Evolutionary conservation across 2,113 vertebrate genomes (phyloP).

Genomic region (Porphyrio hochstetteri): DNA sequence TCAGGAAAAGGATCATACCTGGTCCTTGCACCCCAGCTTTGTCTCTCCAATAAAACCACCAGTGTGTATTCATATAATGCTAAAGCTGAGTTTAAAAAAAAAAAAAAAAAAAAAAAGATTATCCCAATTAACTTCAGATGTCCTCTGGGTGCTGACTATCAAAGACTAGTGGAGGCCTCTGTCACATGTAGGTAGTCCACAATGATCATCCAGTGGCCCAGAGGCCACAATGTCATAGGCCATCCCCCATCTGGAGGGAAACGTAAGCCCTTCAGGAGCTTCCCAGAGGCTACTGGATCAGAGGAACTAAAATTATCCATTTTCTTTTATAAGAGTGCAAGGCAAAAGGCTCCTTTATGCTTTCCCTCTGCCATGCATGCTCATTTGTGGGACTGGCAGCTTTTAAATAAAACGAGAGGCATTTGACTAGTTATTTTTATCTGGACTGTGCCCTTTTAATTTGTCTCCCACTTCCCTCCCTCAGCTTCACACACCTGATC

Average conservation of each 20-base stretch:
- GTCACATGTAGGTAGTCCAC: background rate
- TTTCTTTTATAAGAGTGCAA: background rate
- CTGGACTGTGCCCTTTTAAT: background rate
- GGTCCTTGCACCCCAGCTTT: accelerated
- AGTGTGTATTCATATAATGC: background rate
- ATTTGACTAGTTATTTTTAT: conserved; percentile 47
- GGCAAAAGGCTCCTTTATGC: conserved; percentile 17
- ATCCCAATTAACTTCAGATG: background rate
- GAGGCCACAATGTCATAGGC: accelerated
- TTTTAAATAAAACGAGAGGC: background rate
- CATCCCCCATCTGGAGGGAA: background rate
- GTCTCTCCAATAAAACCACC: background rate
- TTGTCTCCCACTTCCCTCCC: background rate
- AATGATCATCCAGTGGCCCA: background rate
- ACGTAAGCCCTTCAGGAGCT: background rate
- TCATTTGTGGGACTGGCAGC: conserved; percentile 20
- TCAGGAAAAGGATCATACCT: accelerated
- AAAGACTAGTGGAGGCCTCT: background rate
- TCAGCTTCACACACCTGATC: conserved; percentile 12
- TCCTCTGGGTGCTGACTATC: background rate
- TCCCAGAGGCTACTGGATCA: background rate
- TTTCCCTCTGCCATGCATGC: background rate
- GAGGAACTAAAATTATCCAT: background rate
- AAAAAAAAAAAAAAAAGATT: background rate
- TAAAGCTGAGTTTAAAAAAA: background rate